Evolutionary conservation across 1,140 invertebrate genomes (phyloP).

Genomic region (Macrobrachium rosenbergii): DNA sequence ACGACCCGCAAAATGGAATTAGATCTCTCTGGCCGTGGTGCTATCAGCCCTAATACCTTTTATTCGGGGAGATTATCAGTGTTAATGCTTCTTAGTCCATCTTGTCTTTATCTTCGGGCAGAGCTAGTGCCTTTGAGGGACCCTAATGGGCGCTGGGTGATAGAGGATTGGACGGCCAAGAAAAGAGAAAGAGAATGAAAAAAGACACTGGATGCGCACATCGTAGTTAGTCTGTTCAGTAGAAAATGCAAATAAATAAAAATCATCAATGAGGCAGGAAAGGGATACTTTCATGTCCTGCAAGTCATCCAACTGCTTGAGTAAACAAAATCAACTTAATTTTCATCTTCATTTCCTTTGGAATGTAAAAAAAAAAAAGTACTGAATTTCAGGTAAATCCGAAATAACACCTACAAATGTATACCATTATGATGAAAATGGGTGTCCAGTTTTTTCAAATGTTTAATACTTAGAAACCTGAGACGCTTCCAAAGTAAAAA

Average conservation of each 20-base stretch:
- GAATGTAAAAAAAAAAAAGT: too few relatives aligned
- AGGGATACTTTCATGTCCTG: too few relatives aligned
- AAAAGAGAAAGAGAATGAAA: background rate
- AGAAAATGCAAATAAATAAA: background rate
- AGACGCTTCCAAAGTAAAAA: too few relatives aligned
- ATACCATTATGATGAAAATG: too few relatives aligned
- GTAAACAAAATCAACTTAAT: too few relatives aligned
- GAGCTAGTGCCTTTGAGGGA: slow-evolving; percentile 48
- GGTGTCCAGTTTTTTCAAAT: too few relatives aligned
- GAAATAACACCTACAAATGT: too few relatives aligned
- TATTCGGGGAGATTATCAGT: slow-evolving; percentile 63
- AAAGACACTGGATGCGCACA: background rate
- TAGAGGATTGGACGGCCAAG: slow-evolving; percentile 49
- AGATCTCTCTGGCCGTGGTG: slow-evolving; percentile 52
- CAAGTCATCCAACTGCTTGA: too few relatives aligned
- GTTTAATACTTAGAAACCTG: too few relatives aligned
- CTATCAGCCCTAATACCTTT: slow-evolving; percentile 62
- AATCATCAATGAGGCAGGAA: background rate
- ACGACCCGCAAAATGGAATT: slow-evolving; percentile 63
- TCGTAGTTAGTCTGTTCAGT: background rate
- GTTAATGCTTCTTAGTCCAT: slow-evolving; percentile 64
- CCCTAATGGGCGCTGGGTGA: slow-evolving; percentile 49
- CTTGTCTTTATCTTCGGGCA: slow-evolving; percentile 54
- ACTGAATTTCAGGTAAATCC: too few relatives aligned
- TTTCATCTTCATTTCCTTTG: too few relatives aligned